phyloP scores from a whole-genome alignment of 2,797 vertebrate species.

The Lagodon rhomboides region DNA sequence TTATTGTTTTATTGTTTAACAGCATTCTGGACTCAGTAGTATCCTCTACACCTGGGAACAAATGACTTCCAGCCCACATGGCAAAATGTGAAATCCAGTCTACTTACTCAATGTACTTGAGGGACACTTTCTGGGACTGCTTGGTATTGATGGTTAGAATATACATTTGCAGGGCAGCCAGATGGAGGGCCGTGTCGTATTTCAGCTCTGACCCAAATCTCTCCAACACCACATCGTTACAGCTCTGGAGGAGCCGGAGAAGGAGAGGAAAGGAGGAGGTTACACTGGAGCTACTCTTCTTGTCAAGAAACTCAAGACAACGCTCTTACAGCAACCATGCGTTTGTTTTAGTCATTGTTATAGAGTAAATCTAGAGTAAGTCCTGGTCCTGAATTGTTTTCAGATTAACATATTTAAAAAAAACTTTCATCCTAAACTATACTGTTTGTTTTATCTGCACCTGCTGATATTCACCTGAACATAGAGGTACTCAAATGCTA shows the following conservation, averaged over 20 bases:
- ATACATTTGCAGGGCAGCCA: slow-evolving; percentile 98
- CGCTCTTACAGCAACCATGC: slow-evolving; percentile 1
- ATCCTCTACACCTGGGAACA: slow-evolving; percentile 7
- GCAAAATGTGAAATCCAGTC: slow-evolving; percentile 38
- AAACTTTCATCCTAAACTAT: neutral
- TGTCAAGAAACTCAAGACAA: slow-evolving; percentile 27
- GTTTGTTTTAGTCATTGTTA: neutral
- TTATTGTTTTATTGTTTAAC: slow-evolving; percentile 30
- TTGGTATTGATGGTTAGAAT: slow-evolving; percentile 97
- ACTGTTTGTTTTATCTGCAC: neutral
- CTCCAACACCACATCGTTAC: slow-evolving; percentile 98
- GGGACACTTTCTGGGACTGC: slow-evolving; percentile 97
- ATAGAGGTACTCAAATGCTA: slow-evolving; percentile 99
- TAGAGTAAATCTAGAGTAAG: neutral
- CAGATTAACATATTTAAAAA: neutral
- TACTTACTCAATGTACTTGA: slow-evolving; percentile 99
- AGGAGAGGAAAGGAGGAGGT: slow-evolving; percentile 36
- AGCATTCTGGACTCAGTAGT: neutral
- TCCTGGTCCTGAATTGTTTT: neutral
- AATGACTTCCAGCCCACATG: slow-evolving; percentile 14
- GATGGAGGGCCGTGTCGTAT: slow-evolving; percentile 94
- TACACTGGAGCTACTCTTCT: slow-evolving; percentile 40
- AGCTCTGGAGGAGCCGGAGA: slow-evolving; percentile 90
- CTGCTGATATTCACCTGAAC: slow-evolving; percentile 90
- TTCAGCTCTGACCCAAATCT: slow-evolving; percentile 98